Evolutionary conservation across 1,140 invertebrate genomes (phyloP), one percentile per base, ranked within the genome.

Genomic region (Propsilocerus akamusi): DNA sequence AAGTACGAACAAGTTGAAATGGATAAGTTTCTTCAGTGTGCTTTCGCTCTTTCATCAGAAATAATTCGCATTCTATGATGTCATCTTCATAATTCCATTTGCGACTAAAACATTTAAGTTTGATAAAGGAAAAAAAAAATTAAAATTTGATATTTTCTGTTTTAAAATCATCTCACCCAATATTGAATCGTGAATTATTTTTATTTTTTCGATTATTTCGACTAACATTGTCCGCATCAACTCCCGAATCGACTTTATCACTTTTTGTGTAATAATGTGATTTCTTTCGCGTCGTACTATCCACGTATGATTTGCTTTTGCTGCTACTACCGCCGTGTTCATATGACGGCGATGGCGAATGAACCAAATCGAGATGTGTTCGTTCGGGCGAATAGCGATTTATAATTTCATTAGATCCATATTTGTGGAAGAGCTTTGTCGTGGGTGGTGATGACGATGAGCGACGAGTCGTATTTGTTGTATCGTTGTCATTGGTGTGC

Each of bases 1-100:
- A 81, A 47, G 75, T 74, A 24, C 69, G 65, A 49, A 68, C 65
- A 23, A 66, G 65, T 4, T 62, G 56, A 46, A 48, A 7, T 26
- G 52, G 53, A 6, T 57, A 56, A 12, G 56, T 12, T 55, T 67
- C 53, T 59, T 72, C 71, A 8, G 68, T 70, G 48, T 74, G 70
- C 20, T 69, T 59, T 2, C 70, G 61, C 49, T 74, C 72, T 41
- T 73, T 66, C 26, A 69, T 71, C 30, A 65, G 51, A 37, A 65
- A 65, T 8, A 58, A 51, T 30, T 65, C 63, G 49, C 59, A 61
- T 23, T 57, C 56, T 26, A 56, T 51, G 20, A 65, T 65, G 34
- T 63, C 61, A 22, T 65, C 63, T 4, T 52, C 52, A 22, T 50
- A 26, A 0, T 60, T 62, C 48, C 56, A 59, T 51, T 57, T 63